Evolutionary conservation across 2,113 vertebrate species (phyloP), one percentile per base, ranked within the genome.

Genomic region (Sinosuthora webbiana): DNA sequence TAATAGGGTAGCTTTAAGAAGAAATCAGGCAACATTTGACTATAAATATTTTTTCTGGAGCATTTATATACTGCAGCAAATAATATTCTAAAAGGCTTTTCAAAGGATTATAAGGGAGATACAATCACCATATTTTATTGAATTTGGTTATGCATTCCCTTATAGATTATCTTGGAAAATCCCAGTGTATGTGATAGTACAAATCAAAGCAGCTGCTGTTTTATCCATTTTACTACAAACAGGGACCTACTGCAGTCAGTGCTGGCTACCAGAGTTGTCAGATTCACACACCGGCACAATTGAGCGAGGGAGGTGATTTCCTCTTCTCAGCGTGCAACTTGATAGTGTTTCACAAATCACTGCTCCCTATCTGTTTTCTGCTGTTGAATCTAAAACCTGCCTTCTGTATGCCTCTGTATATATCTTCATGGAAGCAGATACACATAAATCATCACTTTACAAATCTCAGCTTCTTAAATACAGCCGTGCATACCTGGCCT

Each of bases 381-480:
- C 47, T 9, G 17, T 12, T 50, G 80, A 42, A 62, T 83, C 89
- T 86, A 50, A 75, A 52, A 81, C 14, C 47, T 44, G 15, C 93
- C 30, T 74, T 44, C 64, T 78, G 28, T 39, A 27, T 78, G 42
- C 2, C 0, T 44, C 52, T 79, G 16, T 68, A 63, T 30, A 10
- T n/a, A 62, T 73, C 57, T 70, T 70, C 64, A 41, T 45, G 62
- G 55, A 88, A 80, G 15, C 59, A 65, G 57, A 35, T 37, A 70
- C 15, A 35, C 55, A 53, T 70, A 76, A 79, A 89, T 83, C 47
- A 55, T 42, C 16, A 11, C 37, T 84, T 89, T 41, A 82, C 45
- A 69, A 68, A 78, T 57, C 76, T 96, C 93, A 76, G 83, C 70
- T 84, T 89, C 77, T 91, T 92, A 84, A 96, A 90, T 57, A 90